Base-by-base conservation (phyloP, 2,888 invertebrate genomes). In the Parnassius smintheus region DNA sequence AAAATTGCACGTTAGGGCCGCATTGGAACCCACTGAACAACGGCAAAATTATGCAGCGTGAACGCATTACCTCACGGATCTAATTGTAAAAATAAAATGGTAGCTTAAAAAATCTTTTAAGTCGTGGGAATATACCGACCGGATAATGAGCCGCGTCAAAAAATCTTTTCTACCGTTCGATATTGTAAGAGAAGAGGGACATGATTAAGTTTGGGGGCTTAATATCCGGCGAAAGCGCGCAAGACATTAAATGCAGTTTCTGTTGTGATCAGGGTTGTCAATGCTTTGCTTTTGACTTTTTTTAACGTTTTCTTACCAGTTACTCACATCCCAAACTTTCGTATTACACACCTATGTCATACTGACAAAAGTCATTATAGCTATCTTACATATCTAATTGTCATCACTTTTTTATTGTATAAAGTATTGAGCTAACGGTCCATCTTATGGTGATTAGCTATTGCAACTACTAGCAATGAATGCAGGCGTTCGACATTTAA, bases 11-110 rank as follows among this genome's bases (percentile, higher is more conserved):
- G 71, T 68, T 68, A 62, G 66, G 65, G 65, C 67, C 66, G 56
- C 60, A 68, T 76, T 71, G 66, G 69, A 71, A 70, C 68, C 65
- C 69, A 68, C 66, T 72, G 75, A 80, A 78, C 76, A 74, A 73
- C 68, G 67, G 72, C 72, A 72, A 82, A 85, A 86, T 91, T 89
- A 89, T 89, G 85, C 91, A 81, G 87, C 89, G 91, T 91, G 91
- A 91, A 91, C 88, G 74, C 86, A 86, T 91, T 88, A 86, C 81
- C 80, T 78, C 75, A 81, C 82, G 77, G 80, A 81, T 81, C 76
- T 87, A 85, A 88, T 90, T 86, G 84, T 83, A 70, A 77, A 82
- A 82, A 82, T 81, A 82, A 69, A 81, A 81, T 72, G 77, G 71
- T 70, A 68, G 64, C 66, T 67, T 75, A 80, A 81, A 84, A 79